Percentiles rank a stretch among this genome's conserved stretches.
Conservation (phyloP, 2,113 vertebrate species). For the Toxostoma redivivum region DNA sequence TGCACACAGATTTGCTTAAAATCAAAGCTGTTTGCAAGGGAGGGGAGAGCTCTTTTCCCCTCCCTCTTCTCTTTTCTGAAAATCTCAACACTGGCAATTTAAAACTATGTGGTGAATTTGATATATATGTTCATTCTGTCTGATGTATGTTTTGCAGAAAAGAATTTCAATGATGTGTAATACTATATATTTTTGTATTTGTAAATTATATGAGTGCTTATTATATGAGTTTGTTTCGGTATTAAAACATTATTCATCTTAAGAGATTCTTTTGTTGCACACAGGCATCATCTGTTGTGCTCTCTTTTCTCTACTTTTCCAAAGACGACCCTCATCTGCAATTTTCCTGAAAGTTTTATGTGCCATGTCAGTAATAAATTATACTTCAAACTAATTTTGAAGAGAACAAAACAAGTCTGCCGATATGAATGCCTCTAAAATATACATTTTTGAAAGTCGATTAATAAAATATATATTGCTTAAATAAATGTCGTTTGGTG, state of each 20-base stretch:
- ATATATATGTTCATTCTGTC: not conserved
- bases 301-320: not conserved
- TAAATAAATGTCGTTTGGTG: not conserved
- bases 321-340: not conserved
- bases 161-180: not conserved
- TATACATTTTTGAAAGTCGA: not conserved
- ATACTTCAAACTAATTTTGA: not conserved
- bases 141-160: not conserved
- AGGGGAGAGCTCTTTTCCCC: not conserved
- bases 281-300: not conserved
- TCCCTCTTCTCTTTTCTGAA: not conserved
- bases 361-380: not conserved
- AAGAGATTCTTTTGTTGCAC: not conserved
- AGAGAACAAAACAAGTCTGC: not conserved
- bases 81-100: not conserved
- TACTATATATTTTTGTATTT: not conserved
- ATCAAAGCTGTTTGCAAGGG: not conserved
- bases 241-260: not conserved
- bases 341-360: not conserved
- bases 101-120: not conserved
- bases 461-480: not conserved
- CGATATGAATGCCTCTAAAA: not conserved
- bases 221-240: not conserved
- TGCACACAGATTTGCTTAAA: not conserved
- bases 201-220: not conserved